These are phyloP conservation scores for Elmis aenea DNA, from an alignment of 2,888 invertebrate species.

Conservation along the genomic window DNA sequence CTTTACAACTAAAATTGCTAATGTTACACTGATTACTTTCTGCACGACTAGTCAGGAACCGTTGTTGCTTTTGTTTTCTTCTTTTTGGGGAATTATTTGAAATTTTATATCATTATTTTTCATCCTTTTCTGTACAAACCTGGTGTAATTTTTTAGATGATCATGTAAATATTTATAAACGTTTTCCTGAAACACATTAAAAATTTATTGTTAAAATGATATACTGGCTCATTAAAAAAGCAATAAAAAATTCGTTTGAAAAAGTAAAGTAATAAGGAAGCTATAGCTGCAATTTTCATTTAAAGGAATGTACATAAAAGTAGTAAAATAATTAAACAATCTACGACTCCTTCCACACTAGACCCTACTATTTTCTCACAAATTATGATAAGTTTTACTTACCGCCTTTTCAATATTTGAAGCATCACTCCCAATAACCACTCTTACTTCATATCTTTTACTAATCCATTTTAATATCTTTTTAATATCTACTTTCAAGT, in stretches of 20 bases:
- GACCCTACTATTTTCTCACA: too few relatives aligned
- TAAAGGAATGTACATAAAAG: too few relatives aligned
- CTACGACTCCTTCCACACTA: too few relatives aligned
- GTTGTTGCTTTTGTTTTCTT: conserved; percentile 7
- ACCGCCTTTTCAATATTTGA: conserved; percentile 43
- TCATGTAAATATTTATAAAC: conserved; percentile 55
- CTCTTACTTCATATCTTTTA: conserved; percentile 62
- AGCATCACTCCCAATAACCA: conserved; percentile 52
- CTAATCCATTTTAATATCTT: conserved; percentile 62
- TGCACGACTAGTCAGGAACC: conserved; percentile 27
- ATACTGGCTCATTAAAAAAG: too few relatives aligned
- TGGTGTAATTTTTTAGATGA: conserved; percentile 49
- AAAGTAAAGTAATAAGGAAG: conserved; percentile 3
- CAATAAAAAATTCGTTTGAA: conserved; percentile 1
- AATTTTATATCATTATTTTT: conserved; percentile 61
- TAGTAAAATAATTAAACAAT: too few relatives aligned
- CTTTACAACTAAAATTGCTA: conserved; percentile 19
- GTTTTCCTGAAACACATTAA: conserved; percentile 54
- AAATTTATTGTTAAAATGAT: too few relatives aligned
- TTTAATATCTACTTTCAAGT: conserved; percentile 59
- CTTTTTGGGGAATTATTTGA: conserved; percentile 54
- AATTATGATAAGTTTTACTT: conserved; percentile 26
- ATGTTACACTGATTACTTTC: conserved; percentile 8
- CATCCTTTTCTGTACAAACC: conserved; percentile 58
- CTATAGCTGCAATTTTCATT: conserved; percentile 2